Percentiles rank a stretch among this genome's conserved stretches.
Conservation (phyloP, 2,113 vertebrate genomes). For the Scortum barcoo region DNA sequence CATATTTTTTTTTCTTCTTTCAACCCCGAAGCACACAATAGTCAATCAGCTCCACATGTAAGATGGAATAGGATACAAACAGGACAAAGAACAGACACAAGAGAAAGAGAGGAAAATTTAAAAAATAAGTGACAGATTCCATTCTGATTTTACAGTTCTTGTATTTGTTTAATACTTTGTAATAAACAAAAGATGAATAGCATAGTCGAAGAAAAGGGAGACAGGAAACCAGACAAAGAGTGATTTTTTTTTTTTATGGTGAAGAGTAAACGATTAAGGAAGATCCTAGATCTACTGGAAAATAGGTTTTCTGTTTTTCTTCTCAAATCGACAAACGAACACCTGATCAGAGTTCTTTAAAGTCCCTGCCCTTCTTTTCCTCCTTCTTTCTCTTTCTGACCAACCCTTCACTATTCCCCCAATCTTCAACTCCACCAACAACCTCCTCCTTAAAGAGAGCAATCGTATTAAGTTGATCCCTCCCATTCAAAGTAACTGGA, state of each 20-base stretch:
- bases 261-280: constrained; percentile 72
- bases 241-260: constrained; percentile 49
- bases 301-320: constrained; percentile 46
- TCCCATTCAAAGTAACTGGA: constrained; percentile 22
- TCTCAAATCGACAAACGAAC: constrained; percentile 51
- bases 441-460: constrained; percentile 20
- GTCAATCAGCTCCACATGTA: constrained; percentile 74
- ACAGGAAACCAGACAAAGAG: constrained; percentile 65
- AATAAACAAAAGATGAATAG: constrained; percentile 75
- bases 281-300: constrained; percentile 70
- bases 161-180: constrained; percentile 80
- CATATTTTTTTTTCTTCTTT: constrained; percentile 72
- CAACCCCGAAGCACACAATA: constrained; percentile 75
- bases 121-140: constrained; percentile 67
- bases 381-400: constrained; percentile 21
- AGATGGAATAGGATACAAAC: constrained; percentile 71
- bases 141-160: constrained; percentile 71
- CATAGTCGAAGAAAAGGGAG: constrained; percentile 47
- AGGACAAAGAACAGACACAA: constrained; percentile 64
- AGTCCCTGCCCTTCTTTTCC: constrained; percentile 27
- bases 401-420: not conserved
- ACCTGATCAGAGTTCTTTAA: constrained; percentile 45
- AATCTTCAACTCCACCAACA: constrained; percentile 21
- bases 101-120: constrained; percentile 48
- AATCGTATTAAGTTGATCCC: not conserved